Base-by-base conservation (phyloP, 2,797 vertebrate genomes). In the Arrhamphus sclerolepis region DNA sequence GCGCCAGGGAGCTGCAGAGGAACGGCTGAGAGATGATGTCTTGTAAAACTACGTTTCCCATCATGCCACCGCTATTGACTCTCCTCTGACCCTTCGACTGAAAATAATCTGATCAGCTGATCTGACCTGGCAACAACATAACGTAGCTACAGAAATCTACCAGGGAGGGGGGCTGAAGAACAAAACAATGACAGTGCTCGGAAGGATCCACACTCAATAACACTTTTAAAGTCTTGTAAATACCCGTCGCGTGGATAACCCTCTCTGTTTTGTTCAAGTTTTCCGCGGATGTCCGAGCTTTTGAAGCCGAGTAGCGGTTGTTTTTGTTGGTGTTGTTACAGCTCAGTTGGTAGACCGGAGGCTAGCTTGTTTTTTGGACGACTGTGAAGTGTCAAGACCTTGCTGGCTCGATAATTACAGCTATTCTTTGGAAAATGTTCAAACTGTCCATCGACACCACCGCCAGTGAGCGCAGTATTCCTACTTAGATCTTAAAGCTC, bases 21-120 rank as follows among this genome's bases (percentile, higher is more conserved):
- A 26, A 26, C 24, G 6, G 24, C 2, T 2, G 24, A 26, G 24
- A 26, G 6, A 2, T n/a, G n/a, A 7, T 10, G 28, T 9, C 2
- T 0, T 0, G 0, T 3, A 3, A 2, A 70, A 91, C 89, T 88
- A 38, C 86, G 4, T 65, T 74, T 88, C 89, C 91, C 90, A 53
- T 58, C 20, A 87, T 86, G 84, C 90, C 62, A 7, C 51, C 0
- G 18, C 18, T 0, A 39, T 1, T 7, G 18, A 54, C 57, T 64
- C 73, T 66, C 66, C 64, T 29, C 60, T 84, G 85, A 82, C 85
- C 87, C 82, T 78, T 75, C 87, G 89, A 91, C 83, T 87, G 83
- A 90, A 93, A 91, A 93, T 91, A 92, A 91, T 89, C 90, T 83
- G 88, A 92, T 93, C 92, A 94, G 92, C 93, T 94, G 93, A 93